phyloP scores from a whole-genome alignment of 2,888 invertebrate species.

The Hermodice carunculata region DNA sequence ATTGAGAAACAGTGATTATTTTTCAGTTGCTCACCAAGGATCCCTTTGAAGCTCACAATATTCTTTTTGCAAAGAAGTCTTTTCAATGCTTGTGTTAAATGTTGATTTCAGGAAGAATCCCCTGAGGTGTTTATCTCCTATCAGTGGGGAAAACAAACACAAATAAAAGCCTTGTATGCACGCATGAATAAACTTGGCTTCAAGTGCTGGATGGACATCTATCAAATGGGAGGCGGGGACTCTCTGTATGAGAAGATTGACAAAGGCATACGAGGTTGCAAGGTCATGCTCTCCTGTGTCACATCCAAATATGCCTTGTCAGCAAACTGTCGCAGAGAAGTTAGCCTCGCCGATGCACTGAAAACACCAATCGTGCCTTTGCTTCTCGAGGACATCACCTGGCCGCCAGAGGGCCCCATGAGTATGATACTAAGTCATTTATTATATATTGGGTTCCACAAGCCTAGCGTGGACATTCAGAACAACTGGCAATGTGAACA shows the following conservation, averaged over 20 bases:
- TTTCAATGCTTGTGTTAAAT: too few relatives aligned
- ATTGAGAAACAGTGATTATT: too few relatives aligned
- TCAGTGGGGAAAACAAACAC: slow-evolving; percentile 65
- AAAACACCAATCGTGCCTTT: slow-evolving; percentile 65
- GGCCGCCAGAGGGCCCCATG: slow-evolving; percentile 67
- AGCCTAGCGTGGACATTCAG: slow-evolving; percentile 33
- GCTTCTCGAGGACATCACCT: slow-evolving; percentile 57
- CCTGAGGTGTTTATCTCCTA: slow-evolving; percentile 61
- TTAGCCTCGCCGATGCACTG: slow-evolving; percentile 62
- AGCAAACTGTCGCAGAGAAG: slow-evolving; percentile 65
- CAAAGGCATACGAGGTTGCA: slow-evolving; percentile 45
- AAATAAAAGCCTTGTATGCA: slow-evolving; percentile 56
- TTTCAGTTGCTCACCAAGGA: too few relatives aligned
- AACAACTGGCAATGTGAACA: slow-evolving; percentile 16
- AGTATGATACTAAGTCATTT: slow-evolving; percentile 62
- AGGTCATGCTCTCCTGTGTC: slow-evolving; percentile 57
- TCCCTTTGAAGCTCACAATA: too few relatives aligned
- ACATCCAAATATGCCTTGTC: slow-evolving; percentile 64
- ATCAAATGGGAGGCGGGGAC: too few relatives aligned
- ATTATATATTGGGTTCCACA: slow-evolving; percentile 54
- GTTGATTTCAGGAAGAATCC: background rate
- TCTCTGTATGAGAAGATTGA: slow-evolving; percentile 68
- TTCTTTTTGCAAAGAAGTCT: too few relatives aligned
- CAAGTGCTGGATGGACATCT: slow-evolving; percentile 65
- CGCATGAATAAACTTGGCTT: slow-evolving; percentile 53